These are phyloP conservation scores for Coturnix japonica DNA, from an alignment of 2,113 vertebrate genomes.

Conservation along the genomic window DNA sequence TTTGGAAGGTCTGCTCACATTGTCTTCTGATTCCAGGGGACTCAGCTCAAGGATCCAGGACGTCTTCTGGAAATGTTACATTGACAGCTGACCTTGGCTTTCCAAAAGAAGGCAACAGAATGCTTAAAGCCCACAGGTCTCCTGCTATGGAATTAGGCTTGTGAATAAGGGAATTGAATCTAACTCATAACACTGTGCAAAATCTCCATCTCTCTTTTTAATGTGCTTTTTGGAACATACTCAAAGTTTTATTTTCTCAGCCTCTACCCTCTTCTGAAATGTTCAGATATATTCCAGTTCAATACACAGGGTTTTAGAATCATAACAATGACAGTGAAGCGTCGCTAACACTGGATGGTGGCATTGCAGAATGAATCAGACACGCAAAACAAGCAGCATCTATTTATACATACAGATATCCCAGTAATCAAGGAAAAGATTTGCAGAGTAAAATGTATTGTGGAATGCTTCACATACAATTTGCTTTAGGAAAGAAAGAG, in stretches of 20 bases:
- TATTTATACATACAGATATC: background rate
- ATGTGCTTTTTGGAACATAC: background rate
- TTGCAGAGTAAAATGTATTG: background rate
- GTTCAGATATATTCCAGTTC: background rate
- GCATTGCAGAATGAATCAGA: conserved; percentile 42
- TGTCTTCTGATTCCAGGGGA: background rate
- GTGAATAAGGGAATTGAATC: background rate
- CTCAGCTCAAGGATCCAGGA: background rate
- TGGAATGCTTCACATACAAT: background rate
- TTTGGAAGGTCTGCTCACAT: background rate
- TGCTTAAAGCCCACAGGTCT: background rate
- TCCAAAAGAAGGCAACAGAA: background rate
- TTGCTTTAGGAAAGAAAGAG: background rate
- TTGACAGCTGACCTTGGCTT: background rate
- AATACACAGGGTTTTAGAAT: background rate
- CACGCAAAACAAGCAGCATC: background rate
- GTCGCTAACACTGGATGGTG: conserved; percentile 45
- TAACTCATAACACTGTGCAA: background rate
- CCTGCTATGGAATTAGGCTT: background rate
- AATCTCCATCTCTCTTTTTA: background rate
- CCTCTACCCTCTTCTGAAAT: background rate
- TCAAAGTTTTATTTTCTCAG: background rate
- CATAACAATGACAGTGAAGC: background rate
- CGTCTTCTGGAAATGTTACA: background rate
- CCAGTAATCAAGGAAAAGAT: background rate